phyloP scores from a whole-genome alignment of 2,888 invertebrate genomes.

The Nebria salina region DNA sequence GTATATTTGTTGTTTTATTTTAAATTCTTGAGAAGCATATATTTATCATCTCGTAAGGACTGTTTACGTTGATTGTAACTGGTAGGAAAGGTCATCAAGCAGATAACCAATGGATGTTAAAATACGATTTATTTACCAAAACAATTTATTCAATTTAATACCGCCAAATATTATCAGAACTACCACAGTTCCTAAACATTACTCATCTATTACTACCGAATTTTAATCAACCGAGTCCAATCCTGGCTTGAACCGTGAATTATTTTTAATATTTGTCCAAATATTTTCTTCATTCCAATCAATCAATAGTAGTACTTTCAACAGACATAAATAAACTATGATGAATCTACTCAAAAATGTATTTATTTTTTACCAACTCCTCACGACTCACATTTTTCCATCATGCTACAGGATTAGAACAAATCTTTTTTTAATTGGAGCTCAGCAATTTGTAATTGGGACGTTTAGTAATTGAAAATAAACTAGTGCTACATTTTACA shows the following conservation, averaged over 20 bases:
- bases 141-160: constrained; percentile 1
- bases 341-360: background rate
- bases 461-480: background rate
- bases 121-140: background rate
- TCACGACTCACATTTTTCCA: background rate
- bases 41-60: background rate
- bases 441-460: background rate
- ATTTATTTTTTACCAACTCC: background rate
- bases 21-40: background rate
- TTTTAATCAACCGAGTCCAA: background rate
- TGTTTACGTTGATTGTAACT: background rate
- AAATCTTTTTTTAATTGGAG: background rate
- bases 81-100: background rate
- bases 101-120: background rate
- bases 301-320: background rate
- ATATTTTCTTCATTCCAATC: background rate
- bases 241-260: too few species aligned
- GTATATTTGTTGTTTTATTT: background rate
- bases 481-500: background rate
- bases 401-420: background rate
- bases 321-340: background rate
- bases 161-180: background rate
- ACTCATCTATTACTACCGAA: background rate
- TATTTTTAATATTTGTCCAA: background rate
- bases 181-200: background rate